Evolutionary conservation across 2,113 vertebrate genomes (phyloP), one percentile per base, ranked within the genome.

Genomic region (Myrmecophaga tridactyla): DNA sequence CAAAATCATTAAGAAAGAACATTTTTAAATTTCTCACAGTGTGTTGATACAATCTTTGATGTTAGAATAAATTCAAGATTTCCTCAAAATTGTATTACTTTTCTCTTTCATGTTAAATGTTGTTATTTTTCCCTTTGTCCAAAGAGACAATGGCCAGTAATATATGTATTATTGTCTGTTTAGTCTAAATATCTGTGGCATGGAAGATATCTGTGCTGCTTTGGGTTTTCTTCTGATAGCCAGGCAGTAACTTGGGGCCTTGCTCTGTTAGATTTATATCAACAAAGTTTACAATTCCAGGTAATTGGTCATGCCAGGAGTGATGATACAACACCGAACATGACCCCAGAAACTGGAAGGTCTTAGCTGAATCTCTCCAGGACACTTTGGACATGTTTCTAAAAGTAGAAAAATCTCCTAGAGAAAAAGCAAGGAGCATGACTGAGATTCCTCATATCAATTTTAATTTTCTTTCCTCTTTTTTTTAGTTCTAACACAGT

Each of bases 381-480:
- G 23, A n/a, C 20, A 53, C 27, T 43, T 60, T 4, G 72, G 29
- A 81, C 3, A 48, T 36, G 62, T 58, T 34, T 53, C n/a, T 93
- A 34, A 88, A 94, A 87, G 36, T 58, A 53, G 34, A 83, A 89
- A 36, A 51, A 34, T 14, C 36, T 48, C 46, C 14, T 12, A 73
- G 48, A 86, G 63, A 58, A 31, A 90, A 87, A 58, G 25, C 25
- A 65, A 82, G 53, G 1, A 70, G 36, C 20, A 70, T 0, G 12
- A 67, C 4, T 94, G 72, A 87, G 69, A 88, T 81, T 94, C 60
- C 58, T 21, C 21, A 63, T 17, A 39, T 76, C 46, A 41, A 78
- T 62, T 95, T 73, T 75, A 94, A 92, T 76, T 86, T 92, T 96
- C 80, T 92, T 94, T 82, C 53, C 2, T 86, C 2, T 86, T 36